Base-by-base conservation (phyloP, 1,140 invertebrate genomes). In the Drosophila serrata region DNA sequence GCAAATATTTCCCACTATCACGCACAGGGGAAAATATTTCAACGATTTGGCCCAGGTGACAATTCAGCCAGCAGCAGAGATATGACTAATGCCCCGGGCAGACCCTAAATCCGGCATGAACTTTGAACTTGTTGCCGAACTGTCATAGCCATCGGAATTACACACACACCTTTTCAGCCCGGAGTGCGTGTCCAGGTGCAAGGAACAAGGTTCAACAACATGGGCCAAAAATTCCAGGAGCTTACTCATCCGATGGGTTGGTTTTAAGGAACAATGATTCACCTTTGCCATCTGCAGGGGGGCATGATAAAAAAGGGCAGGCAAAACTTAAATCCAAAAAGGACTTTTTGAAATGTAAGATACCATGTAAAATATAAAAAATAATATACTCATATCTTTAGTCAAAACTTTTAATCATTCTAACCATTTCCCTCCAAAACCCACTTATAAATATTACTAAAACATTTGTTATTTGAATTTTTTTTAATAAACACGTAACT, bases 301-400 rank as follows among this genome's bases (percentile, higher is more conserved):
- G 17, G 19, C 39, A 46, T 39, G 33, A 65, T 58, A 70, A 76
- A 72, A 46, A 64, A 68, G 63, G 63, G 57, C 39, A 39, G 27
- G 9, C 33, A 27, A n/a, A 27, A 35, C 24, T 22, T n/a, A 22
- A 11, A 8, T 11, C 15, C 8, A 24, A 27, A n/a, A 6, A 0
- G 2, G 15, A n/a, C 7, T 13, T 22, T 27, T 17, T 11, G 1
- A 7, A 19, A 43, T 42, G 9, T n/a, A 12, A 39, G 15, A 43
- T 56, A 75, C 11, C 39, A 42, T 40, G 4, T 51, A 49, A n/a
- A 6, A 29, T 24, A 29, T 48, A 27, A 27, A 11, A 8, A 24
- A 24, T n/a, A 48, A 29, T 29, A 12, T 12, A 6, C 7, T 15
- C 1, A 27, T 22, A 12, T 6, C 0, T 42, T 19, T 19, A 17